A percentile compares a stretch with the other conserved stretches of the same genome.
Conservation (phyloP, 2,888 invertebrate species). For the Onthophagus sagittarius region DNA sequence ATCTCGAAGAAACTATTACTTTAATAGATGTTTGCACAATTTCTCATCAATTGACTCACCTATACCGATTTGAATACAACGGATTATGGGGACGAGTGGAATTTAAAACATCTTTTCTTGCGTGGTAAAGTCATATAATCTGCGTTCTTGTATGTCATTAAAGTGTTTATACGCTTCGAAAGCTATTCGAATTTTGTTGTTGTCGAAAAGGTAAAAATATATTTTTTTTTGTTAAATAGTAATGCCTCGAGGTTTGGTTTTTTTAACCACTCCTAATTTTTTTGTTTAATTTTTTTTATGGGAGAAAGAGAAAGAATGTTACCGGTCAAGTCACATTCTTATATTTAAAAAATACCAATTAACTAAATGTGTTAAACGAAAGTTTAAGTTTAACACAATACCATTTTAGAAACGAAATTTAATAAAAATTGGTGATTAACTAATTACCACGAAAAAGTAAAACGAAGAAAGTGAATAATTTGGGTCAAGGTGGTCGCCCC, state of each 20-base stretch:
- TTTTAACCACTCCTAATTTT: background rate
- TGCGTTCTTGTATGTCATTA: background rate
- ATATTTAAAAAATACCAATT: background rate
- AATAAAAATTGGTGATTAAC: too few species aligned
- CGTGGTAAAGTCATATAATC: too few species aligned
- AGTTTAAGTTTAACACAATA: too few species aligned
- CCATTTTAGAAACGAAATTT: too few species aligned
- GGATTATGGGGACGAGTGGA: background rate
- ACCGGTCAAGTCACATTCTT: background rate
- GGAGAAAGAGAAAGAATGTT: background rate
- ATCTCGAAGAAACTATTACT: background rate
- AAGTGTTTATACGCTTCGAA: background rate
- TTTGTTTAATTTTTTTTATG: background rate
- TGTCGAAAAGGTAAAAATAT: background rate
- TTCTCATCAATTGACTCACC: background rate
- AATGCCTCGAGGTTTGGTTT: background rate
- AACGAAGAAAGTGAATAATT: slow-evolving; percentile 26
- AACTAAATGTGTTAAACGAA: background rate
- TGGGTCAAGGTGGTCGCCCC: slow-evolving; percentile 27
- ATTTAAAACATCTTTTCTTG: background rate
- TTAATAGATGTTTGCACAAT: background rate
- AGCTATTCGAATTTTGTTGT: background rate
- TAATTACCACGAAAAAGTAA: too few species aligned
- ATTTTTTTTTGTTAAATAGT: too few species aligned
- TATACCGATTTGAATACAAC: background rate